Evolutionary conservation across 2,888 invertebrate genomes (phyloP).

Genomic region (Agriotes lineatus): DNA sequence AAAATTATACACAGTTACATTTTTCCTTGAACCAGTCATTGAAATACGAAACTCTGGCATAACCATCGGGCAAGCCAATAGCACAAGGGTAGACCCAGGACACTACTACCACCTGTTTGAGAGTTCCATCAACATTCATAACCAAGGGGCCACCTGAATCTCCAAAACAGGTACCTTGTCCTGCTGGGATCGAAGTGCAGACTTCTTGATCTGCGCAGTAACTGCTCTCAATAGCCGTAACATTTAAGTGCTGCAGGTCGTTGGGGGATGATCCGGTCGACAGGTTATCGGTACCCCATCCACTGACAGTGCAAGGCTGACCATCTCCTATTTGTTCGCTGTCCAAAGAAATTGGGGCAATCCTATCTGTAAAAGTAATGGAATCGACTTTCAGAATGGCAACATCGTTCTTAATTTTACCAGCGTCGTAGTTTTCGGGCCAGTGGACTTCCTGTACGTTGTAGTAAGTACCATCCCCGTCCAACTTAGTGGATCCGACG

Average conservation of each 20-base stretch:
- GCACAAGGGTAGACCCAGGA: neutral
- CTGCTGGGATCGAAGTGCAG: neutral
- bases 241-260: too few species aligned
- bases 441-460: neutral
- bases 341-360: neutral
- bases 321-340: neutral
- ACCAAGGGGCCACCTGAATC: constrained; percentile 9
- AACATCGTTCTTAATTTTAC: neutral
- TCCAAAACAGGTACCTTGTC: neutral
- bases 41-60: neutral
- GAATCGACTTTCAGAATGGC: neutral
- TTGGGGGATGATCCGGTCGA: neutral
- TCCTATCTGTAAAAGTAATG: too few species aligned
- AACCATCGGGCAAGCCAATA: neutral
- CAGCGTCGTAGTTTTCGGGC: neutral
- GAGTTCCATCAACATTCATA: neutral
- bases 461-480: neutral
- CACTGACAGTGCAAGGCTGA: too few species aligned
- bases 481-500: neutral
- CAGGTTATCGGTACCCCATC: too few species aligned
- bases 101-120: neutral
- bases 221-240: neutral
- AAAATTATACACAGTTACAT: too few species aligned
- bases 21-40: neutral
- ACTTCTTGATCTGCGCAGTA: neutral